These are phyloP conservation scores for Idris sp. DNA, from an alignment of 1,140 invertebrate genomes.

Conservation along the genomic window DNA sequence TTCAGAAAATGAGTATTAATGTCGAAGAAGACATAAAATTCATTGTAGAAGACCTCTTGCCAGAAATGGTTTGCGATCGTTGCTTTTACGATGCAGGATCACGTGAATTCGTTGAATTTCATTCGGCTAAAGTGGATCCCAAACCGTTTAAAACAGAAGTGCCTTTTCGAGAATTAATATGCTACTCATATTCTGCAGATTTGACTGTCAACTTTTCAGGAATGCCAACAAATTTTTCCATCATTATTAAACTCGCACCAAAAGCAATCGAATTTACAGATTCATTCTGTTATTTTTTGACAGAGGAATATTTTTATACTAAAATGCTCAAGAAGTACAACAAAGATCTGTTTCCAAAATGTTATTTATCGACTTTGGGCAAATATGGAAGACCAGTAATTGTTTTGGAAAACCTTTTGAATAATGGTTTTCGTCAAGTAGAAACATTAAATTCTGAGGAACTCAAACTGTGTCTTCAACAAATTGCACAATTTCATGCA, in stretches of 20 bases:
- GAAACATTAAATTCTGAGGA: constrained; percentile 62
- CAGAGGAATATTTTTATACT: constrained; percentile 73
- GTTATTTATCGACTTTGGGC: constrained; percentile 69
- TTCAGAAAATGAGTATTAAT: constrained; percentile 14
- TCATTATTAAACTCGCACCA: constrained; percentile 69
- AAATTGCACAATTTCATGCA: constrained; percentile 68
- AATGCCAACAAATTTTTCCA: constrained; percentile 54
- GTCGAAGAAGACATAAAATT: constrained; percentile 60
- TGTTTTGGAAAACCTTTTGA: constrained; percentile 69
- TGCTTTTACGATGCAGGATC: constrained; percentile 72
- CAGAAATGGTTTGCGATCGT: constrained; percentile 71
- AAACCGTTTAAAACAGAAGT: constrained; percentile 7
- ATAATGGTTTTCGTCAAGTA: constrained; percentile 56
- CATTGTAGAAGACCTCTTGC: constrained; percentile 67
- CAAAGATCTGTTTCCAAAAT: constrained; percentile 62
- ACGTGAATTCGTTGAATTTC: constrained; percentile 73
- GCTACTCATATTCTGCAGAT: constrained; percentile 36
- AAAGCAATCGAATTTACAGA: not conserved
- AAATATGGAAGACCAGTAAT: constrained; percentile 68
- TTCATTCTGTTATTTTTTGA: constrained; percentile 63
- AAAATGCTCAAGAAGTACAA: constrained; percentile 63
- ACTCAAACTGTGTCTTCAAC: constrained; percentile 59
- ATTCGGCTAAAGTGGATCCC: constrained; percentile 43
- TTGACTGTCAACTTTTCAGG: constrained; percentile 69
- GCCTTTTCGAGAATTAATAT: constrained; percentile 16